phyloP scores from a whole-genome alignment of 2,797 vertebrate genomes.

The Cygnus olor region DNA sequence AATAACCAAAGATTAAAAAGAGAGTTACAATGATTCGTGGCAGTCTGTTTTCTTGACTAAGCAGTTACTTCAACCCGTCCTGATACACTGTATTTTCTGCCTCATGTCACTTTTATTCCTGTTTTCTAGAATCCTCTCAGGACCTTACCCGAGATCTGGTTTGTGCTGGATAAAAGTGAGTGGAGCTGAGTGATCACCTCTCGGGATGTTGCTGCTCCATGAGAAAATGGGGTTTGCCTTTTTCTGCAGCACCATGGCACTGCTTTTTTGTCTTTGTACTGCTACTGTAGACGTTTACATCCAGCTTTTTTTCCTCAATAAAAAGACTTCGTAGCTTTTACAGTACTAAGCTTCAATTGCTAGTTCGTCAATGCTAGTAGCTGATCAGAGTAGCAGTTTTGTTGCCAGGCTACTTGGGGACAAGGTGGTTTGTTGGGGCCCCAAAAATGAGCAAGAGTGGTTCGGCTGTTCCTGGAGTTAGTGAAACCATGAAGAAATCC shows the following conservation, averaged over 20 bases:
- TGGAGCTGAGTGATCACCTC: neutral
- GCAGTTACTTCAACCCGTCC: neutral
- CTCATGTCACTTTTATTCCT: neutral
- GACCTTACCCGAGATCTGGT: neutral
- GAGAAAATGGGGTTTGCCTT: neutral
- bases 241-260: neutral
- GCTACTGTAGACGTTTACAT: neutral
- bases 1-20: neutral
- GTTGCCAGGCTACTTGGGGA: neutral
- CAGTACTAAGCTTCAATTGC: neutral
- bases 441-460: neutral
- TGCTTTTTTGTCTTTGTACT: neutral
- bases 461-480: neutral
- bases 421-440: neutral
- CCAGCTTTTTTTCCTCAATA: neutral
- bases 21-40: neutral
- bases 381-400: neutral
- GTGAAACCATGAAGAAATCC: neutral
- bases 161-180: neutral
- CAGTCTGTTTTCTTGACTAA: neutral
- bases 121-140: neutral
- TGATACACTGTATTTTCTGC: neutral
- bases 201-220: neutral
- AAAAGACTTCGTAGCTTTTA: neutral
- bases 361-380: neutral